Percentiles rank a stretch among this genome's conserved stretches.
Evolutionary conservation across 2,888 invertebrate species (phyloP).

Genomic region (Xanthia icteritia): DNA sequence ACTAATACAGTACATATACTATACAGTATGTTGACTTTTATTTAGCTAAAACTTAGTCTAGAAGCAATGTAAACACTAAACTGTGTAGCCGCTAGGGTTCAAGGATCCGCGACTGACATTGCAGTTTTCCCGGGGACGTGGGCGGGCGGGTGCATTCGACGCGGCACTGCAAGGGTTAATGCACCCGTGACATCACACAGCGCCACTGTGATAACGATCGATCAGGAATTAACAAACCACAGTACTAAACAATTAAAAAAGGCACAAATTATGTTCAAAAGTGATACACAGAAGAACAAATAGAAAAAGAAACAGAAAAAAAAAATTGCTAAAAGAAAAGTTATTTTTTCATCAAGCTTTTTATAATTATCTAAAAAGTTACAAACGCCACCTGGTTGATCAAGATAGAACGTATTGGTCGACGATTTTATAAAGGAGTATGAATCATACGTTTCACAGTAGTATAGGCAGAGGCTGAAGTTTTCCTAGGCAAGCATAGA

Average conservation of each 20-base stretch:
- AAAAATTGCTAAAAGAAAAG: background rate
- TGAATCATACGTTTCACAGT: constrained; percentile 38
- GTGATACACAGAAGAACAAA: background rate
- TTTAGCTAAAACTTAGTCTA: constrained; percentile 18
- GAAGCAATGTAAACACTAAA: constrained; percentile 37
- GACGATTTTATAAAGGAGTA: constrained; percentile 8
- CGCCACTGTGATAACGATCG: constrained; percentile 72
- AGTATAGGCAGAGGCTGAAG: background rate
- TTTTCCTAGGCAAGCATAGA: constrained; percentile 43
- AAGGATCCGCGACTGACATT: constrained; percentile 77
- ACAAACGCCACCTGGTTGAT: constrained; percentile 49
- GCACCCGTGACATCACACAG: constrained; percentile 82
- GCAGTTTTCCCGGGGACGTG: constrained; percentile 73
- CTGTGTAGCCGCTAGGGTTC: constrained; percentile 68
- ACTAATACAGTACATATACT: background rate
- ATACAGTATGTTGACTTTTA: background rate
- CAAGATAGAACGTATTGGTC: constrained; percentile 31
- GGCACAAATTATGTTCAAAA: background rate
- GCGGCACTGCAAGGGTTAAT: constrained; percentile 78
- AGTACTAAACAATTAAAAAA: background rate
- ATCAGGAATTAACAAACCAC: constrained; percentile 37
- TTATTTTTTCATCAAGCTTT: background rate
- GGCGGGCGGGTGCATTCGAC: constrained; percentile 76
- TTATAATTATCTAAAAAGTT: background rate
- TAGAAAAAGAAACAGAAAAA: background rate